Percentiles rank a stretch among this genome's conserved stretches.
phyloP scores from a whole-genome alignment of 2,113 vertebrate species.

The Takifugu flavidus region DNA sequence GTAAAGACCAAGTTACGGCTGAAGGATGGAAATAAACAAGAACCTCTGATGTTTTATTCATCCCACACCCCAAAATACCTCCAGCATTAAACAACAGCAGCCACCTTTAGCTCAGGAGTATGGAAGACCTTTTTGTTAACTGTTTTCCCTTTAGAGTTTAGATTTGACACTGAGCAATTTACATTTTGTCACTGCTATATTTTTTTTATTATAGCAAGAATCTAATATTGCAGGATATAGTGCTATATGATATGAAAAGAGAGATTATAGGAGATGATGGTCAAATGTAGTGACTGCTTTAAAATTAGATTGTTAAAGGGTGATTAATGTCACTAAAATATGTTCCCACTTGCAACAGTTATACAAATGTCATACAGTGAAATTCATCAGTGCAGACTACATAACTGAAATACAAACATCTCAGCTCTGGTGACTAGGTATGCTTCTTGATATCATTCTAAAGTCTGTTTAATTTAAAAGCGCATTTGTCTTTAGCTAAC shows the following conservation, averaged over 20 bases:
- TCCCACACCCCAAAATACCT: conserved; percentile 54
- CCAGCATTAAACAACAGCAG: conserved; percentile 58
- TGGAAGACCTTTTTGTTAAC: not conserved
- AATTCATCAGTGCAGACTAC: no score
- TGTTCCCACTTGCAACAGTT: no score
- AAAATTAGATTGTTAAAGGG: no score
- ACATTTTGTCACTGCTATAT: conserved; percentile 27
- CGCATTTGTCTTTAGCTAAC: no score
- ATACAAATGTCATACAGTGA: no score
- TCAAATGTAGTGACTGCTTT: not conserved
- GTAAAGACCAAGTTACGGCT: conserved; percentile 64
- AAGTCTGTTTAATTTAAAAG: no score
- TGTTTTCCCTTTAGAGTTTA: conserved; percentile 30
- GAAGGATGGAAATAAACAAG: conserved; percentile 70
- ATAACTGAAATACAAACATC: no score
- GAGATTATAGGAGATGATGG: not conserved
- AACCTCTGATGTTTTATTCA: conserved; percentile 70
- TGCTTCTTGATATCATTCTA: no score
- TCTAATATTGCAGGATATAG: conserved; percentile 3
- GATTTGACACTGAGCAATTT: conserved; percentile 29
- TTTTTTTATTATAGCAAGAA: conserved; percentile 18
- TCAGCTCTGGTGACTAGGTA: no score
- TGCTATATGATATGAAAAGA: not conserved
- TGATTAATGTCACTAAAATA: no score
- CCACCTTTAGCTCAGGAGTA: conserved; percentile 12